Conservation (phyloP, 35 echinoderm and acorn worm genomes). For the Holothuria glaberrima region DNA sequence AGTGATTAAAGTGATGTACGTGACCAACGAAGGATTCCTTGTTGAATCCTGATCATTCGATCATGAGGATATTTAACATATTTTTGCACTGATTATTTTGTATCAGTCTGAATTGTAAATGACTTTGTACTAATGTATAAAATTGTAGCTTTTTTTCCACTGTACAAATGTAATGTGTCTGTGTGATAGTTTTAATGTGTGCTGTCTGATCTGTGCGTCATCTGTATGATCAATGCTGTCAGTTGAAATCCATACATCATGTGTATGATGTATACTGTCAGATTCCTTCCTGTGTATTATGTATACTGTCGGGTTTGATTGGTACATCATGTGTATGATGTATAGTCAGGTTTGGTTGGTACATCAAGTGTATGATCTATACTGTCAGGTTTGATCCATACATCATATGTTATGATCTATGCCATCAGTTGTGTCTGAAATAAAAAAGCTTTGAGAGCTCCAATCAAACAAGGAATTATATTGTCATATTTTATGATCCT, state of each 20-base stretch:
- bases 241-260: too few species aligned
- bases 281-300: too few species aligned
- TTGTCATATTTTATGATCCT: background rate
- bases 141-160: conserved; percentile 29
- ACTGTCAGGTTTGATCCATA: background rate
- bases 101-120: conserved; percentile 41
- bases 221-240: conserved; percentile 12
- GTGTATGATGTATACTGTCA: too few species aligned
- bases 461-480: background rate
- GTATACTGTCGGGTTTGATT: too few species aligned
- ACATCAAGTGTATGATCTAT: background rate
- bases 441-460: conserved; percentile 12
- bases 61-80: too few species aligned
- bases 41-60: too few species aligned
- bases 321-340: too few species aligned
- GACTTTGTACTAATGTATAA: conserved; percentile 35
- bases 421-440: conserved; percentile 33
- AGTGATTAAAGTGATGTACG: too few species aligned
- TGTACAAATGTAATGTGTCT: conserved; percentile 30
- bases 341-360: background rate
- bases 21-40: too few species aligned
- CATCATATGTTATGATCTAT: background rate
- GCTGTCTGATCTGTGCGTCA: conserved; percentile 6
- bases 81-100: conserved; percentile 7
- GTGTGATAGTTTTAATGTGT: conserved; percentile 32